Evolutionary conservation across 1,140 invertebrate genomes (phyloP).

Genomic region (Augochlora pura): DNA sequence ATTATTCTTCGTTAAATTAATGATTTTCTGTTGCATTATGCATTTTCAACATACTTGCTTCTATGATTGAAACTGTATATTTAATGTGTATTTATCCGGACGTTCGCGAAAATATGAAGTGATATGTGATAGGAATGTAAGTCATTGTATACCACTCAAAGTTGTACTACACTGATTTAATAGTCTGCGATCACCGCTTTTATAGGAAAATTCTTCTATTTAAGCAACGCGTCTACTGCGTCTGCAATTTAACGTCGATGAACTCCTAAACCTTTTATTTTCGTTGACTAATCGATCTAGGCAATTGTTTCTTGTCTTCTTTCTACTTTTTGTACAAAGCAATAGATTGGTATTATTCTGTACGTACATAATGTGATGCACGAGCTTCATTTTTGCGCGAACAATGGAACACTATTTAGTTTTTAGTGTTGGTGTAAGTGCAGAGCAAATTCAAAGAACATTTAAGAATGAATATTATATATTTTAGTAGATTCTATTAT

Average conservation of each 20-base stretch:
- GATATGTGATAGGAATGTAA: constrained; percentile 18
- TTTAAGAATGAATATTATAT: constrained; percentile 67
- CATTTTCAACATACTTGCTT: constrained; percentile 63
- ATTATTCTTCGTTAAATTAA: constrained; percentile 63
- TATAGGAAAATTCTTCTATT: constrained; percentile 9
- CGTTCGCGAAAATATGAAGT: constrained; percentile 61
- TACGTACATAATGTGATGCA: constrained; percentile 18
- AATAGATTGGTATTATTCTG: constrained; percentile 5
- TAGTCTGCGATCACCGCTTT: constrained; percentile 14
- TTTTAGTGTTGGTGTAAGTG: constrained; percentile 59
- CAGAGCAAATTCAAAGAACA: constrained; percentile 61
- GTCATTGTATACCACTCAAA: constrained; percentile 10
- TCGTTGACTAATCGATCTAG: background rate
- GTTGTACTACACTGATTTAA: constrained; percentile 18
- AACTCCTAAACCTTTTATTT: background rate
- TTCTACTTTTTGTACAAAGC: constrained; percentile 19
- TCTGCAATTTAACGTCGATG: background rate
- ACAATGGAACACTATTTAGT: constrained; percentile 59
- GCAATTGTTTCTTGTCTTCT: constrained; percentile 19
- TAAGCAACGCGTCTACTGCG: constrained; percentile 21
- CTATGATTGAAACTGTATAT: constrained; percentile 64
- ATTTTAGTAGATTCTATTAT: constrained; percentile 63
- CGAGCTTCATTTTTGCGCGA: constrained; percentile 60
- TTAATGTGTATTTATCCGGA: constrained; percentile 59
- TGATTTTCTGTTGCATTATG: constrained; percentile 55